phyloP scores from a whole-genome alignment of 2,113 vertebrate genomes.

The Dolichotis patagonum region DNA sequence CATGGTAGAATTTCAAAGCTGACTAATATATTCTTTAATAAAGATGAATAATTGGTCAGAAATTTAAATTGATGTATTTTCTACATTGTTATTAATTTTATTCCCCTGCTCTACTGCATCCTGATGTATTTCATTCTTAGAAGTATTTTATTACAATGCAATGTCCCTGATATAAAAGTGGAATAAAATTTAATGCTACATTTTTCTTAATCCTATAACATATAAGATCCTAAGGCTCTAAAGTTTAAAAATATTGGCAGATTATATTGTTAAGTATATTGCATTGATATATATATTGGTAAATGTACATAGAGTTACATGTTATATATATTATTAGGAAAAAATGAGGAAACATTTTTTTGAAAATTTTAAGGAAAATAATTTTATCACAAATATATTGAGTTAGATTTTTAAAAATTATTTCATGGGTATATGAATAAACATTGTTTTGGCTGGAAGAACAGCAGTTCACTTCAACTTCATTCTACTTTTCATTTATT shows the following conservation, averaged over 20 bases:
- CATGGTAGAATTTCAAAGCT: not conserved
- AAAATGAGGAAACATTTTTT: not conserved
- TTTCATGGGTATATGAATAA: not conserved
- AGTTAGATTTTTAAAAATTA: not conserved
- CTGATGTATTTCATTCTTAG: not conserved
- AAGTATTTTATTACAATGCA: not conserved
- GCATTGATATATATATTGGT: not conserved
- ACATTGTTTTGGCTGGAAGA: not conserved
- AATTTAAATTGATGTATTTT: not conserved
- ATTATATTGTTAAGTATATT: not conserved
- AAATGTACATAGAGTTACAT: not conserved
- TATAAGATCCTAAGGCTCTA: not conserved
- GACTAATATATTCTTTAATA: not conserved
- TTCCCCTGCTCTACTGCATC: not conserved
- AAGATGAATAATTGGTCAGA: not conserved
- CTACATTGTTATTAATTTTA: not conserved
- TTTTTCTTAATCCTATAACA: not conserved
- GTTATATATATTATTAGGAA: not conserved
- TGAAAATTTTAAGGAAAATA: not conserved
- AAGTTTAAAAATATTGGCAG: not conserved
- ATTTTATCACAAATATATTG: not conserved
- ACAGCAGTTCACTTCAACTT: not conserved
- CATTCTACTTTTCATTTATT: not conserved
- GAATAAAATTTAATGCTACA: not conserved
- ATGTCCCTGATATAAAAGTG: not conserved